Base-by-base conservation (phyloP, 2,888 invertebrate species). In the Drosophila robusta region DNA sequence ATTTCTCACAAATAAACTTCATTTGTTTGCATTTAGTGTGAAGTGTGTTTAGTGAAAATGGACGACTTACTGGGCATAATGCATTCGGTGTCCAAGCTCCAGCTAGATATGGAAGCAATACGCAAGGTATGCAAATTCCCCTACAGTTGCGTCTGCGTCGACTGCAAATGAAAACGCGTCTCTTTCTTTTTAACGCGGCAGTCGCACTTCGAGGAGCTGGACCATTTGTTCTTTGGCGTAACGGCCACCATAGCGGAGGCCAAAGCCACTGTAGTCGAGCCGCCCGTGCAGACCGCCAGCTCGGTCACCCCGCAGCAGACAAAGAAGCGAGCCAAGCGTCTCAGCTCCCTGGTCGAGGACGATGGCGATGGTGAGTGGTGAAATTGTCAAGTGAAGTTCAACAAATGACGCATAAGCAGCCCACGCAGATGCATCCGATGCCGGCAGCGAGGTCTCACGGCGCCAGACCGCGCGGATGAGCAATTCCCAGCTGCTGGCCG, bases 291-390 rank as follows among this genome's bases (percentile, higher is more conserved):
- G 11, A 39, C 7, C 0, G 44, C 9, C 36, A 63, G 39, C n/a
- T 70, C 87, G 4, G 45, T 69, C 9, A 91, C 91, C 1, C 92
- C 91, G 7, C 90, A 91, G 50, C 91, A 91, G 44, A 82, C 74
- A 7, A 91, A 91, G 50, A 91, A 92, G 54, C 90, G 91, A 1
- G 46, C 77, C 0, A 91, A 91, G 54, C 90, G 90, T 0, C 62
- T 91, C 3, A 51, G 87, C 12, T 70, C 82, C 4, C 55, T 91
- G 4, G 56, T 49, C 11, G 91, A 91, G 50, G 60, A 67, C 39
- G 89, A 90, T 12, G 56, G 42, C 9, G 74, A 78, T 56, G 67
- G 78, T 81, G 41, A 66, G 55, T 76, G 32, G n/a, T 61, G 38
- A 58, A 62, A 68, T 52, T 4, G 8, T 4, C 3, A 9, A 12